Conservation (phyloP, 2,113 vertebrate species). For the Girardinichthys multiradiatus region DNA sequence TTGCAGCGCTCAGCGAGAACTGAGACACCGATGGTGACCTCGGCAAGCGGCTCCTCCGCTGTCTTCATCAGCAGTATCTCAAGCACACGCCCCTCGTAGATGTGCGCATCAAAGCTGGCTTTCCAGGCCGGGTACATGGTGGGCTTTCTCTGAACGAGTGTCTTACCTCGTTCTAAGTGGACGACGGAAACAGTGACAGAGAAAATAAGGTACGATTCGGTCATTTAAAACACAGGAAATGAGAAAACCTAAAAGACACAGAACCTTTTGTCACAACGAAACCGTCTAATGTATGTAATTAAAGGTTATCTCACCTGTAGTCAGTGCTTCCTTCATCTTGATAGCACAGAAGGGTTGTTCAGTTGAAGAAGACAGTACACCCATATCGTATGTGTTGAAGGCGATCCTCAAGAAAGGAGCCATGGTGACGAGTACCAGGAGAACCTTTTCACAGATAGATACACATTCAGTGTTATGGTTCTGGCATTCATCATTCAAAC, state of each 20-base stretch:
- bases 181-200: not conserved
- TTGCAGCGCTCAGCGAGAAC: constrained; percentile 96
- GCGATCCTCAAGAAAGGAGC: constrained; percentile 93
- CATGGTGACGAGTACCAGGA: constrained; percentile 78
- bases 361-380: constrained; percentile 75
- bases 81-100: constrained; percentile 95
- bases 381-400: constrained; percentile 93
- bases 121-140: constrained; percentile 99
- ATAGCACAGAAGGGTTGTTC: constrained; percentile 92
- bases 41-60: constrained; percentile 90
- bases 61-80: constrained; percentile 96
- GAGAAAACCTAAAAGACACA: not conserved
- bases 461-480: constrained; percentile 23
- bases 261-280: constrained; percentile 3
- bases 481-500: constrained; percentile 7
- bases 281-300: rapidly evolving
- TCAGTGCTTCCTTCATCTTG: constrained; percentile 95
- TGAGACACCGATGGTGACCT: constrained; percentile 93
- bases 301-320: constrained; percentile 84
- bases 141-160: constrained; percentile 93
- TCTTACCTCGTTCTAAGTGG: constrained; percentile 91
- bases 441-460: constrained; percentile 50
- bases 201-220: not conserved
- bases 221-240: constrained; percentile 8
- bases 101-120: constrained; percentile 92